These are phyloP conservation scores for Neosilurus hyrtlii DNA, from an alignment of 2,797 vertebrate genomes.

Conservation along the genomic window DNA sequence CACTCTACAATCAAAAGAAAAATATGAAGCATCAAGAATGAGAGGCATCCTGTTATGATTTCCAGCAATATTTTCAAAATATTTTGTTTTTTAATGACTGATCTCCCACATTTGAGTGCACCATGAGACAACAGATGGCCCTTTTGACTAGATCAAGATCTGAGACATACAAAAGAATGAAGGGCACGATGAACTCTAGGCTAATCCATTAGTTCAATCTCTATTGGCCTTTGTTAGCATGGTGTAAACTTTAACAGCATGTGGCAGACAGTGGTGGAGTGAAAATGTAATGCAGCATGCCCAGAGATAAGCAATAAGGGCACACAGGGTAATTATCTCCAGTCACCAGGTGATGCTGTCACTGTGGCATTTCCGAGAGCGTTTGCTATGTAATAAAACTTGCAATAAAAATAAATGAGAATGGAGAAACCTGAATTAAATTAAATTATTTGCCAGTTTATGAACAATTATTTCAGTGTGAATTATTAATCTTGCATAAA, in stretches of 20 bases:
- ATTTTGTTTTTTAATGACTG: not conserved
- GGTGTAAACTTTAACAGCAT: not conserved
- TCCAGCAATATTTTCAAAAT: not conserved
- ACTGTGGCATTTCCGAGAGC: slow-evolving; percentile 9
- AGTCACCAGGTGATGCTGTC: slow-evolving; percentile 30
- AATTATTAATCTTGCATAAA: not conserved
- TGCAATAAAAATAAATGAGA: not conserved
- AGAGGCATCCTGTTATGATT: not conserved
- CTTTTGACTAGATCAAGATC: slow-evolving; percentile 1
- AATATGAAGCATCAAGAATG: not conserved
- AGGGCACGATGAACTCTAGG: not conserved
- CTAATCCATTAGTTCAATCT: slow-evolving; percentile 15
- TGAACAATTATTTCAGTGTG: not conserved
- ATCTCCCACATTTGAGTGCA: not conserved
- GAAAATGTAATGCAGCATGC: slow-evolving; percentile 31
- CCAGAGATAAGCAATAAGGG: slow-evolving; percentile 34
- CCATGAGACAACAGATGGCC: not conserved
- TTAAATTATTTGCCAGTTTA: not conserved
- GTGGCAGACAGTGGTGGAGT: slow-evolving; percentile 1
- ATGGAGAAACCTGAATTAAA: not conserved
- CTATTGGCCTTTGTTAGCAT: not conserved
- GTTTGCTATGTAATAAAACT: not conserved
- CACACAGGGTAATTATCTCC: slow-evolving; percentile 35
- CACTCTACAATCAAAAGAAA: not conserved
- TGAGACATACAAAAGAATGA: not conserved